A percentile compares a stretch with the other conserved stretches of the same genome.
phyloP scores from a whole-genome alignment of 2,113 vertebrate genomes.

The Grammomys dolichurus region DNA sequence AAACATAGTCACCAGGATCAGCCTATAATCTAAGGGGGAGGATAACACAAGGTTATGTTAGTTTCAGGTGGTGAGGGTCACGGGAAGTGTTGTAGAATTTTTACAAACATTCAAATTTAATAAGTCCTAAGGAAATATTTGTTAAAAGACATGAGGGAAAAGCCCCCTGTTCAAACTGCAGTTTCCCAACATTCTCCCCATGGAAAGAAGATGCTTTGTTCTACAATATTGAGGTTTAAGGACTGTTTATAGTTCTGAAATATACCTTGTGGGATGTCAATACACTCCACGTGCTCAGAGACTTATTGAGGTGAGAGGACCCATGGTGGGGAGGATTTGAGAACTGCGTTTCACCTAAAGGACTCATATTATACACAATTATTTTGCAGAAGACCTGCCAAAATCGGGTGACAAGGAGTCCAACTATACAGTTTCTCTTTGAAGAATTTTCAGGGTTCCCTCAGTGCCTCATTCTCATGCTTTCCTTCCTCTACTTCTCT shows the following conservation, averaged over 20 bases:
- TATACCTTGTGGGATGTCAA: neutral
- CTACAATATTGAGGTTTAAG: neutral
- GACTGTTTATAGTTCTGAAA: neutral
- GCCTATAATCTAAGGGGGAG: neutral
- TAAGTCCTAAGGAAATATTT: slow-evolving; percentile 8
- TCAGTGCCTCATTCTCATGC: neutral
- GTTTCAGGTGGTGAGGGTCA: neutral
- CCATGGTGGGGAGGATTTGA: slow-evolving; percentile 22
- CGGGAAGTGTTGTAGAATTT: neutral
- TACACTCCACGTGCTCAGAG: neutral
- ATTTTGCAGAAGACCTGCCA: neutral
- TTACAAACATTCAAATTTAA: neutral
- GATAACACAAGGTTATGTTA: neutral
- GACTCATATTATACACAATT: neutral
- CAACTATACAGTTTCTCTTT: neutral
- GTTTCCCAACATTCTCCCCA: neutral
- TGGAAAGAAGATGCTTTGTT: neutral
- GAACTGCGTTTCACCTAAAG: neutral
- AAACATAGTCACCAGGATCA: neutral
- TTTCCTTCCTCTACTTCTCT: neutral
- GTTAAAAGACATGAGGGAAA: neutral
- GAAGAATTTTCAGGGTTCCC: neutral
- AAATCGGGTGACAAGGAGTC: neutral
- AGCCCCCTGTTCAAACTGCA: neutral
- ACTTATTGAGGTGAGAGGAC: neutral